phyloP scores from a whole-genome alignment of 2,797 vertebrate genomes.

The Chromis chromis region DNA sequence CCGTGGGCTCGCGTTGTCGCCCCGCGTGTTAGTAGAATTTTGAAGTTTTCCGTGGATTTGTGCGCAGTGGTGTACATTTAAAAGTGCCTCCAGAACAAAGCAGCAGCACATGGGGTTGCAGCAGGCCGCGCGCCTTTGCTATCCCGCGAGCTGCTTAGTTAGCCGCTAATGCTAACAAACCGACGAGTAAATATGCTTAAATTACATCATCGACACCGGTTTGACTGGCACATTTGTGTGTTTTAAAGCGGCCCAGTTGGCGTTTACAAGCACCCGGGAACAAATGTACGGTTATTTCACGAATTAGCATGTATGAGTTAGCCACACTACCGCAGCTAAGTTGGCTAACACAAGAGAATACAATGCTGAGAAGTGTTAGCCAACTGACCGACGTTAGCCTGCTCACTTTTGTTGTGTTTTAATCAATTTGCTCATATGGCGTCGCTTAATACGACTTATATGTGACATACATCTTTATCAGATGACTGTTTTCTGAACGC shows the following conservation, averaged over 20 bases:
- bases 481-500: background rate
- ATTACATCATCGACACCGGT: background rate
- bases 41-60: constrained; percentile 35
- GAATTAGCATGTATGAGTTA: background rate
- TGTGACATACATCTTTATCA: too few species aligned
- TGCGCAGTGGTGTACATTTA: constrained; percentile 46
- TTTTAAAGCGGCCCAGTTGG: accelerated
- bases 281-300: background rate
- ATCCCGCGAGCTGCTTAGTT: constrained; percentile 46
- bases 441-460: accelerated
- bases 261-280: background rate
- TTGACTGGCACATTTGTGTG: accelerated
- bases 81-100: constrained; percentile 90
- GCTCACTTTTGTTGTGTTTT: background rate
- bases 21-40: background rate
- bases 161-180: constrained; percentile 51
- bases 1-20: background rate
- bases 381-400: background rate
- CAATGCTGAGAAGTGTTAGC: constrained; percentile 16
- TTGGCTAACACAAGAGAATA: constrained; percentile 34
- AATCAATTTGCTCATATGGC: accelerated
- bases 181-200: background rate
- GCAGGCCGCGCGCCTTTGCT: constrained; percentile 81
- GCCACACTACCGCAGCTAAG: constrained; percentile 13
- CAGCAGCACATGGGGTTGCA: constrained; percentile 84